Base-by-base conservation (phyloP, 2,797 vertebrate genomes). In the Eulemur mongoz region DNA sequence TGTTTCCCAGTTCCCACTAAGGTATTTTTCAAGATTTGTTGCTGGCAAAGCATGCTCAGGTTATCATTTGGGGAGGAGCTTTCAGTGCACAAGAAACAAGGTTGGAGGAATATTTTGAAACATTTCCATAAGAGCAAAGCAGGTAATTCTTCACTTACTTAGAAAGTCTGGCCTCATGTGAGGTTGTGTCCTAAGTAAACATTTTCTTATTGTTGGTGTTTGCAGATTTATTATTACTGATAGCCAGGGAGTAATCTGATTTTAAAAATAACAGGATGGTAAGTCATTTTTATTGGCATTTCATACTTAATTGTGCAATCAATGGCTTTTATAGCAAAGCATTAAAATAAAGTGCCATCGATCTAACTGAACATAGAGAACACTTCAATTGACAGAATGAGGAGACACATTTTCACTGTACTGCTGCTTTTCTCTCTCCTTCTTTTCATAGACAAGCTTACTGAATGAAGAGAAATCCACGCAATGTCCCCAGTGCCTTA, bases 271-370 rank as follows among this genome's bases (percentile, higher is more conserved):
- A 43, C 9, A 15, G 25, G 25, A 63, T 2, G 8, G 5, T 32
- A 86, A 45, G 57, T 73, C 32, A 52, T 65, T 73, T 69, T 92
- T 88, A 54, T 45, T 45, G 35, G 50, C 59, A 50, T 93, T 69
- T 73, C 35, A n/a, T 32, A 50, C 57, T 86, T 73, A 85, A 32
- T 94, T 61, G 30, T 76, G 4, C 61, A 57, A 45, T 93, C 85
- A 40, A 48, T 54, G 52, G 30, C 32, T 88, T 94, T 93, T 69
- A 76, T 20, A 88, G 52, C 45, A 32, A 65, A 76, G 30, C 30
- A 25, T 70, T 95, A 92, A 89, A 93, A 79, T 43, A 23, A 89
- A 85, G 54, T 17, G 57, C 43, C 43, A 54, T 61, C 17, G 15
- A 38, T 35, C 22, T 23, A 12, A 61, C 15, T 4, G 13, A 30